Evolutionary conservation across 2,888 invertebrate species (phyloP).

Genomic region (Augochlorella aurata): DNA sequence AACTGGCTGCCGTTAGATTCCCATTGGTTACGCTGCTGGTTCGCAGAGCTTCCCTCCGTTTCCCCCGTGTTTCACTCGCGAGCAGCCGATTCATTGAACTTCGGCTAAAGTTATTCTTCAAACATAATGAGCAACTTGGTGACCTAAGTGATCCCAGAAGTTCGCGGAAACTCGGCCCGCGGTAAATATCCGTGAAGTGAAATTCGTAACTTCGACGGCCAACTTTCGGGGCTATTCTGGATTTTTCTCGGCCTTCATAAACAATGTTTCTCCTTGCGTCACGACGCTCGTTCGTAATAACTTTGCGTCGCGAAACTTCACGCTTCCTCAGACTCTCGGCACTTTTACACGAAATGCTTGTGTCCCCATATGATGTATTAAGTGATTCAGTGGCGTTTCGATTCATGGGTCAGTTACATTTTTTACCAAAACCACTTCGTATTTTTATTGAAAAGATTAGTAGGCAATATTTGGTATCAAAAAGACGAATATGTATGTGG

Average conservation of each 20-base stretch:
- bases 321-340: not conserved
- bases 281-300: not conserved
- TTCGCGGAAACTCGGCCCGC: slow-evolving; percentile 45
- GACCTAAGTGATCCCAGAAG: slow-evolving; percentile 60
- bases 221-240: slow-evolving; percentile 31
- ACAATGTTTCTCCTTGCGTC: not conserved
- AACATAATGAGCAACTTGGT: slow-evolving; percentile 60
- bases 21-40: slow-evolving; percentile 17
- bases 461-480: too few relatives aligned
- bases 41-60: not conserved
- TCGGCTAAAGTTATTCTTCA: slow-evolving; percentile 56
- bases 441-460: too few relatives aligned
- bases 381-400: too few relatives aligned
- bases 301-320: not conserved
- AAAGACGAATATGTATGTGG: too few relatives aligned
- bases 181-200: slow-evolving; percentile 54
- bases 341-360: not conserved
- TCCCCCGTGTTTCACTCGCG: slow-evolving; percentile 29
- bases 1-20: slow-evolving; percentile 12
- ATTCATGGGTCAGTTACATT: too few relatives aligned
- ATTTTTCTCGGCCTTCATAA: slow-evolving; percentile 11
- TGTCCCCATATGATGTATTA: not conserved
- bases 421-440: too few relatives aligned
- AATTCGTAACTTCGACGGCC: slow-evolving; percentile 46
- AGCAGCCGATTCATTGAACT: slow-evolving; percentile 54